Conservation (phyloP, 2,888 invertebrate genomes). For the Agonum fuliginosum region DNA sequence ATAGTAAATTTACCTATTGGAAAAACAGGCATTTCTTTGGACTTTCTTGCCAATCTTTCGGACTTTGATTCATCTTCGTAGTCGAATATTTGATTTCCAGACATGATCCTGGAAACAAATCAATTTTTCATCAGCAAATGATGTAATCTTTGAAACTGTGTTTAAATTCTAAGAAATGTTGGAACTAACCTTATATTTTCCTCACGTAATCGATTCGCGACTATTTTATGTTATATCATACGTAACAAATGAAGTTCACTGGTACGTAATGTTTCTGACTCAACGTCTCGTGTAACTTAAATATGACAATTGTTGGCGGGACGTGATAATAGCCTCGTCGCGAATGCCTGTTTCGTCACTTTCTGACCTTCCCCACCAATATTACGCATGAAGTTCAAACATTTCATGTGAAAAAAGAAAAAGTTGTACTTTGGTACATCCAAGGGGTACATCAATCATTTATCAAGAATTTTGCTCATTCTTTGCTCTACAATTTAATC, state of each 20-base stretch:
- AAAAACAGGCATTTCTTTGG: slow-evolving; percentile 84
- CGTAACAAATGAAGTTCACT: slow-evolving; percentile 31
- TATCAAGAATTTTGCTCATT: too few relatives aligned
- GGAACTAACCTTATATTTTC: too few relatives aligned
- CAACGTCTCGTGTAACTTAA: background rate
- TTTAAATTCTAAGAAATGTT: background rate
- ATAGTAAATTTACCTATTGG: slow-evolving; percentile 77
- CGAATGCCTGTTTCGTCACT: background rate
- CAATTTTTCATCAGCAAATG: background rate
- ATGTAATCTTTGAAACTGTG: background rate
- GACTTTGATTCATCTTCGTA: slow-evolving; percentile 76
- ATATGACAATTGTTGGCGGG: slow-evolving; percentile 33
- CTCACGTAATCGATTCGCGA: slow-evolving; percentile 2
- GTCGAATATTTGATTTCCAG: slow-evolving; percentile 72
- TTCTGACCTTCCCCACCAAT: slow-evolving; percentile 13
- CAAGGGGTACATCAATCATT: too few relatives aligned
- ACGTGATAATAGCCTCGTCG: slow-evolving; percentile 41
- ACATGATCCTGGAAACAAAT: slow-evolving; percentile 67
- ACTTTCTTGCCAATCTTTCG: slow-evolving; percentile 78
- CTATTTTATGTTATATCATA: slow-evolving; percentile 4
- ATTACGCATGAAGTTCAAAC: too few relatives aligned
- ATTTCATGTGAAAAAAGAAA: too few relatives aligned
- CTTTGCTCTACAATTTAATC: too few relatives aligned
- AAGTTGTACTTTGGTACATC: too few relatives aligned
- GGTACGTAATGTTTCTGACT: slow-evolving; percentile 17